These are phyloP conservation scores for Ailurus styani DNA, from an alignment of 2,113 vertebrate genomes.

Conservation along the genomic window DNA sequence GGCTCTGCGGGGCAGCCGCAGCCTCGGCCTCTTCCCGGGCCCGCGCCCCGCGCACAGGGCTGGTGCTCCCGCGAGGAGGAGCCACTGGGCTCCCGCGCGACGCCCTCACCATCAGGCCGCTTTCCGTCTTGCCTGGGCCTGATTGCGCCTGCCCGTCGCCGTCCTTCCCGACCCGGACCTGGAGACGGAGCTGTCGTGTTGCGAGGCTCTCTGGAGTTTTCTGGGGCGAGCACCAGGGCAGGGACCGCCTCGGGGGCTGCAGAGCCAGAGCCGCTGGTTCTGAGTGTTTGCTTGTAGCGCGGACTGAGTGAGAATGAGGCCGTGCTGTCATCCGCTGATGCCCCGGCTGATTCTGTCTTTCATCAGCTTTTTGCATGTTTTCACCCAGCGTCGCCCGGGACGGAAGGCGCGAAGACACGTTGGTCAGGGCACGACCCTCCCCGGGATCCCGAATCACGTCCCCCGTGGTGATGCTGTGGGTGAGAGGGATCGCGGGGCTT, in stretches of 20 bases:
- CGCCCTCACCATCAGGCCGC: background rate
- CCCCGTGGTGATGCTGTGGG: background rate
- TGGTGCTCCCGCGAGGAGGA: background rate
- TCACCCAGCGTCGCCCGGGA: background rate
- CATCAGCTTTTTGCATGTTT: background rate
- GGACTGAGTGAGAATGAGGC: background rate
- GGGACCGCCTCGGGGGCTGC: background rate
- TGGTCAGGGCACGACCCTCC: background rate
- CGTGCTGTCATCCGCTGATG: background rate
- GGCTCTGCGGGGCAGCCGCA: background rate
- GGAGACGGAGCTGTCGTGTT: too few species aligned
- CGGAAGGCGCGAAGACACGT: background rate
- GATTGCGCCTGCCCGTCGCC: too few species aligned
- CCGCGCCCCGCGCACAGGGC: background rate
- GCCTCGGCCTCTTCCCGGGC: background rate
- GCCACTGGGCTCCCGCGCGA: background rate
- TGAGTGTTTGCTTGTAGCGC: rapidly evolving
- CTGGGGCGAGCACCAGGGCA: background rate
- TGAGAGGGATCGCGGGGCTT: background rate
- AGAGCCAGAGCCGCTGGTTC: background rate
- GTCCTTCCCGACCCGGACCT: background rate
- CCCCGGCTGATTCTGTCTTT: background rate
- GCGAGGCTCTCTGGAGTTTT: background rate
- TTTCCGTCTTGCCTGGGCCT: rapidly evolving
- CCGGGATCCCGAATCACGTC: background rate